Base-by-base conservation (phyloP, 2,113 vertebrate genomes). In the Clarias batrachus region DNA sequence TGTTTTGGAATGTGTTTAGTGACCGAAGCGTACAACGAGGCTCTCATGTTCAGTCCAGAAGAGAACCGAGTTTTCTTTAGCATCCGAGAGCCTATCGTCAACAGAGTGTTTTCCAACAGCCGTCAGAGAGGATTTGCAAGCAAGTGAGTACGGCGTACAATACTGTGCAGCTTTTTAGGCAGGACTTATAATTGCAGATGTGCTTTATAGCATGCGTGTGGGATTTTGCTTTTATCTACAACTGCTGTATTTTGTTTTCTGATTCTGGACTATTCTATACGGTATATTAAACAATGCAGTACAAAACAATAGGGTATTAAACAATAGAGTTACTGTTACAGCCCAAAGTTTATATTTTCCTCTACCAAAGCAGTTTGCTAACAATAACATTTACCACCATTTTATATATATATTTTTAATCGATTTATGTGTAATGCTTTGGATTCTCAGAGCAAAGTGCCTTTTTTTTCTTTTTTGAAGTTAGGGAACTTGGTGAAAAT, bases 41-140 rank as follows among this genome's bases (percentile, higher is more conserved):
- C 97, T 6, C 92, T 99, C 89, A 94, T 97, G 80, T 99, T 97
- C 91, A 95, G 93, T 91, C 97, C 98, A 3, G 97, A 97, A 86
- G 97, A 98, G 89, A 93, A 93, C 85, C 97, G 95, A 90, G 93
- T 99, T 93, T 95, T 99, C 92, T 99, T 97, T 95, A 99, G 98
- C 90, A 89, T 99, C 90, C 95, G 98, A 91, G 98, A 99, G 91
- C 98, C 98, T 80, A 99, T 99, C 81, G 95, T 95, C 86, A 99
- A 99, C 94, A 91, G 98, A 88, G 97, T 99, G 59, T 99, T 98
- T 93, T 98, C 96, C 81, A 98, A 94, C 91, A 97, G 96, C 82
- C 95, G 93, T 7, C 98, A 98, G 88, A 95, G 97, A 77, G 98
- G 98, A 84, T 98, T 98, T 87, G 96, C 96, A 90, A 97, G 92